A percentile compares a stretch with the other conserved stretches of the same genome.
These are phyloP conservation scores for Torymus aiolomorphi DNA, from an alignment of 2,888 invertebrate genomes.

Conservation along the genomic window DNA sequence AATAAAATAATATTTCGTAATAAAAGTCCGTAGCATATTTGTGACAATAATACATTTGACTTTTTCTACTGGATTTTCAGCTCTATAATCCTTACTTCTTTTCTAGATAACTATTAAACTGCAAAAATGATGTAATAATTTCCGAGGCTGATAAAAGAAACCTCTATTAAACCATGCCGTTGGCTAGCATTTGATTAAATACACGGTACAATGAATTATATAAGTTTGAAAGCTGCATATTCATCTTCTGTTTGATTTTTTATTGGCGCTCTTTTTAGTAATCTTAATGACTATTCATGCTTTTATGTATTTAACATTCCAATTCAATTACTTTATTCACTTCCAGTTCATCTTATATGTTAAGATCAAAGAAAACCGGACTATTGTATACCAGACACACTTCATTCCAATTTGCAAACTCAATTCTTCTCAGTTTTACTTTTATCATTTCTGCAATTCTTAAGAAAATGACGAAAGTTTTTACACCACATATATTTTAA, in stretches of 20 bases:
- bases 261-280: slow-evolving; percentile 24
- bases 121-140: slow-evolving; percentile 10
- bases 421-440: no score
- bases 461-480: no score
- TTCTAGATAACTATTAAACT: background rate
- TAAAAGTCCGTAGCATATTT: no score
- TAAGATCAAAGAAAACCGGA: background rate
- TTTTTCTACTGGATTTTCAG: no score
- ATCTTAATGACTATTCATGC: slow-evolving; percentile 39
- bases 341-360: slow-evolving; percentile 1
- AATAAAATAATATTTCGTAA: no score
- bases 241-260: slow-evolving; percentile 24
- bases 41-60: no score
- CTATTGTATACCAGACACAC: background rate
- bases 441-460: no score
- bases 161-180: slow-evolving; percentile 4
- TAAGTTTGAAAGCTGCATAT: slow-evolving; percentile 34
- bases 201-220: slow-evolving; percentile 26
- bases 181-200: slow-evolving; percentile 4
- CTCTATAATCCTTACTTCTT: no score
- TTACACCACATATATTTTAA: no score
- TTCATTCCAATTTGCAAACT: background rate
- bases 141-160: slow-evolving; percentile 19
- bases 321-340: slow-evolving; percentile 15
- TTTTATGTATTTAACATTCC: slow-evolving; percentile 24